Evolutionary conservation across 2,888 invertebrate species (phyloP), one percentile per base, ranked within the genome.

Genomic region (Xiphydria camelus): DNA sequence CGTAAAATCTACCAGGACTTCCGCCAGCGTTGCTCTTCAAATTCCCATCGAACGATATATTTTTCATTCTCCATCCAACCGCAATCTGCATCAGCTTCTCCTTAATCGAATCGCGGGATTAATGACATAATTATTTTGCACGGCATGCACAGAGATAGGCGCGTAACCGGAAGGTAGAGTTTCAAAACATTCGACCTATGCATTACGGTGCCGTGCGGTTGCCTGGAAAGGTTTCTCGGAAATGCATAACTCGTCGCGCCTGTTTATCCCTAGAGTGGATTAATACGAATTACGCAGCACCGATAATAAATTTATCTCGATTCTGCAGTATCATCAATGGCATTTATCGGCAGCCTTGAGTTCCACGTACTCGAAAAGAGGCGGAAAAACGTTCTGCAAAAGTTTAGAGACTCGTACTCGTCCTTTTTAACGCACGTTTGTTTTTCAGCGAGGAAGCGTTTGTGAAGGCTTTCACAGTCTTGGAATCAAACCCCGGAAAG

Each of bases 401-500:
- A 34, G 21, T 33, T 23, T 14, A 17, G 17, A 39, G n/a, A 29
- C 22, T 26, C 42, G 12, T 18, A 7, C 4, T 22, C 22, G 3
- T 45, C 34, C 29, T 25, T 12, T 40, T 40, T 38, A 32, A 22
- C 14, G 15, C 39, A n/a, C n/a, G n/a, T n/a, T n/a, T n/a, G n/a
- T n/a, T n/a, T 57, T 66, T n/a, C 51, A 72, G 71, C 25, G 51
- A 59, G 31, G 58, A 66, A n/a, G 59, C 59, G 26, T 73, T 68
- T 33, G 26, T 47, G 6, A 42, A 61, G 12, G 61, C 49, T 14
- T 51, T 70, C n/a, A 58, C 60, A 12, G 45, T 59, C 22, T 35
- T 66, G 21, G 54, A 65, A 22, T 49, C 53, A 4, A 60, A 60
- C 9, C 50, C 49, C 4, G 42, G 38, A 0, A 20, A 44, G n/a